Conservation (phyloP, 2,113 vertebrate species). For the Saccopteryx bilineata region DNA sequence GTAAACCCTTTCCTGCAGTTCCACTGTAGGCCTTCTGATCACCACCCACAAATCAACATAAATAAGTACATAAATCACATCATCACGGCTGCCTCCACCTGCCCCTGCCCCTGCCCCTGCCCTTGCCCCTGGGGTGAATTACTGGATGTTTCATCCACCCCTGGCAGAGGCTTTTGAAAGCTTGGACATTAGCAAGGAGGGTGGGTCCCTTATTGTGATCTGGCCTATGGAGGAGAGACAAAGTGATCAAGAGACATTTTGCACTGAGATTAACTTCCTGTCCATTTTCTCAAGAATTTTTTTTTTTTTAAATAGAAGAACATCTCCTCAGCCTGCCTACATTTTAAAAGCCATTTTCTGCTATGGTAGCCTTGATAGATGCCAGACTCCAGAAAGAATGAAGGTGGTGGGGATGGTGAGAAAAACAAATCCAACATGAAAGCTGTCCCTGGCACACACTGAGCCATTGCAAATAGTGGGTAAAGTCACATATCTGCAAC, state of each 20-base stretch:
- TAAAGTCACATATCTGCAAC: not conserved
- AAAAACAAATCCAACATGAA: not conserved
- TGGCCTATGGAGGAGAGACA: not conserved
- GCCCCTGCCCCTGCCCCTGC: not conserved
- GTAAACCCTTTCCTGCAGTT: not conserved
- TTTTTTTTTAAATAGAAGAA: not conserved
- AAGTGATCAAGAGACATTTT: not conserved
- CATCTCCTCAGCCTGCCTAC: not conserved
- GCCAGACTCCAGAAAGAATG: not conserved
- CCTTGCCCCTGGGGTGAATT: not conserved
- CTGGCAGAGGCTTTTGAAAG: not conserved
- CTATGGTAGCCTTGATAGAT: not conserved
- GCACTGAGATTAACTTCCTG: not conserved
- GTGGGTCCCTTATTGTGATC: accelerated
- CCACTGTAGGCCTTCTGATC: not conserved
- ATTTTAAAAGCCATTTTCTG: not conserved
- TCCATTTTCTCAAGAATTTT: constrained; percentile 2
- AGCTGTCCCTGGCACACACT: not conserved
- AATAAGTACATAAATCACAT: not conserved
- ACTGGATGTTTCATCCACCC: not conserved
- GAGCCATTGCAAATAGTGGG: not conserved
- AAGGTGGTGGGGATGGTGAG: not conserved
- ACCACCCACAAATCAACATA: not conserved
- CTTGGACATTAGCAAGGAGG: not conserved
- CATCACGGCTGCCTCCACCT: not conserved